phyloP scores from a whole-genome alignment of 2,888 invertebrate genomes.

The Epsilonema sp. region DNA sequence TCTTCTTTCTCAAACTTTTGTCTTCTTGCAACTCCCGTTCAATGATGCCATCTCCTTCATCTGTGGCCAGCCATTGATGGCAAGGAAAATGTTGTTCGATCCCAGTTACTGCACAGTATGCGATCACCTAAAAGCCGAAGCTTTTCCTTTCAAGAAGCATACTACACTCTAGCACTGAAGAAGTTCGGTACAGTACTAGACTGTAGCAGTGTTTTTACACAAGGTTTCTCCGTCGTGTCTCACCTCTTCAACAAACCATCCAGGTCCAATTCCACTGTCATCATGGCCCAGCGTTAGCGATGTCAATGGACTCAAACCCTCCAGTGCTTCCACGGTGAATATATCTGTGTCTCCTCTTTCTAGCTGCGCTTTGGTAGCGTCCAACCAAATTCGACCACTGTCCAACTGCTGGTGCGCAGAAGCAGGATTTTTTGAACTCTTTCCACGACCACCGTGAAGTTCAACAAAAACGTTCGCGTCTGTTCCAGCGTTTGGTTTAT shows the following conservation, averaged over 20 bases:
- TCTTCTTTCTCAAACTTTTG: not conserved
- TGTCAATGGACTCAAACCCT: not conserved
- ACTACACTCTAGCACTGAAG: too few relatives aligned
- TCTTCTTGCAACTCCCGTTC: not conserved
- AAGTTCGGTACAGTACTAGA: too few relatives aligned
- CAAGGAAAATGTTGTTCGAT: conserved; percentile 4
- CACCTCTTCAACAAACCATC: conserved; percentile 3
- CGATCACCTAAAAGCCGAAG: conserved; percentile 16
- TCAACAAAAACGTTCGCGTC: conserved; percentile 31
- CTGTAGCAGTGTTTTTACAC: too few relatives aligned
- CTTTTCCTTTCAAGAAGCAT: too few relatives aligned
- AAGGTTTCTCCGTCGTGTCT: too few relatives aligned
- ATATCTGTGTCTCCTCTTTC: not conserved
- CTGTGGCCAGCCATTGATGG: conserved; percentile 3
- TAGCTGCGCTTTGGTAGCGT: conserved; percentile 18
- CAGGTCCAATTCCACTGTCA: conserved; percentile 24
- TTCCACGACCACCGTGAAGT: conserved; percentile 30
- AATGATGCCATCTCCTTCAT: conserved; percentile 2
- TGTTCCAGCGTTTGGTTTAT: conserved; percentile 29
- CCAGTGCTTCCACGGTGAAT: not conserved
- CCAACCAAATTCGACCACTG: conserved; percentile 15
- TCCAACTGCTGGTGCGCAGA: not conserved
- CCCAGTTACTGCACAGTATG: conserved; percentile 11
- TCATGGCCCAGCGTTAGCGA: conserved; percentile 28
- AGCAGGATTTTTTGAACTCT: too few relatives aligned